phyloP scores from a whole-genome alignment of 2,797 vertebrate genomes.

The Gadopsis bispinosus region DNA sequence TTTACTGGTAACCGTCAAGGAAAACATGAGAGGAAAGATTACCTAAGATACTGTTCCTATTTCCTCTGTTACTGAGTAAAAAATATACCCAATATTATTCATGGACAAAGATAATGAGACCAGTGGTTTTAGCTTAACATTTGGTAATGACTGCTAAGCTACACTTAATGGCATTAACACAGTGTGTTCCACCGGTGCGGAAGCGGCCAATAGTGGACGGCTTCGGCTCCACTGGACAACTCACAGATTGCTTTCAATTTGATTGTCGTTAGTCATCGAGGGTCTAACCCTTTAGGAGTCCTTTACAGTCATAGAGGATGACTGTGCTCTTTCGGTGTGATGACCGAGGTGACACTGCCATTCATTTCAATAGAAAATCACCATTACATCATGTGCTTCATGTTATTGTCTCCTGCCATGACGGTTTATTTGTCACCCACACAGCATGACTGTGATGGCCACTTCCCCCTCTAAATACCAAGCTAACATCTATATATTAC shows the following conservation, averaged over 20 bases:
- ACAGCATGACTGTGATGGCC: neutral
- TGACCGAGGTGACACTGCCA: neutral
- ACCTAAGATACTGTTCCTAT: neutral
- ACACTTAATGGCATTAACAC: slow-evolving; percentile 52
- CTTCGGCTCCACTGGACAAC: neutral
- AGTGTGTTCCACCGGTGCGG: slow-evolving; percentile 4
- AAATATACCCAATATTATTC: neutral
- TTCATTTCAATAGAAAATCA: neutral
- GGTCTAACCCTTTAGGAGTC: neutral
- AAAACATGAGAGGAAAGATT: neutral
- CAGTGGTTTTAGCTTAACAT: neutral
- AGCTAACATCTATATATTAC: neutral
- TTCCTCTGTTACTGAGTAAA: neutral
- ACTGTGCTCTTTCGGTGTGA: neutral
- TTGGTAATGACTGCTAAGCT: slow-evolving; percentile 35
- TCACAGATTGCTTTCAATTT: neutral
- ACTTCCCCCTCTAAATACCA: slow-evolving; percentile 12
- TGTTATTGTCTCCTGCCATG: neutral
- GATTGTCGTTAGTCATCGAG: neutral
- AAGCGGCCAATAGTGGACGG: neutral
- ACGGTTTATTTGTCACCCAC: neutral
- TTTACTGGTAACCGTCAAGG: neutral
- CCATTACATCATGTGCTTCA: neutral
- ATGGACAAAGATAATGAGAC: neutral
- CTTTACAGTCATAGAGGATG: neutral